Evolutionary conservation across 2,888 invertebrate genomes (phyloP), one percentile per base, ranked within the genome.

Genomic region (Noctua fimbriata): DNA sequence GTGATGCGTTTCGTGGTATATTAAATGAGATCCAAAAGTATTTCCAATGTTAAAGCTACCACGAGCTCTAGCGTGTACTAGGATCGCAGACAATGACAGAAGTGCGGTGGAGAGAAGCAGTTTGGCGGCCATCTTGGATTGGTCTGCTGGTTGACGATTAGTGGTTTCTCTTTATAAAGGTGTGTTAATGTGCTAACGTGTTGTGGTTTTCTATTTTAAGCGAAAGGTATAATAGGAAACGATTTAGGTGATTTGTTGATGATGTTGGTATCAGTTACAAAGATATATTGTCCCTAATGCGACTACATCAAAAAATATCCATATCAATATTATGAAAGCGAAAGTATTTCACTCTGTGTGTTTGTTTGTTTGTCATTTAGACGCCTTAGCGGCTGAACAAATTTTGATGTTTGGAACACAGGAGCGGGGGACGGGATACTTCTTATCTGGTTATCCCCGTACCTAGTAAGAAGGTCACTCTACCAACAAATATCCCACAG

Each of bases 1-100:
- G 24, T 91, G 52, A 55, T 88, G 89, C 3, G 70, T 80, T 55
- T 90, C 84, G 1, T 92, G 90, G 67, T 91, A 90, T 18, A 91
- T 90, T 5, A 91, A 41, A 77, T 83, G 82, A 1, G 83, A 73
- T 16, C 87, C 89, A 44, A 73, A 83, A 10, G 76, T 69, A 66
- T 79, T 81, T 36, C 87, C 83, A 2, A 82, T n/a, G 2, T 58
- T 66, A 14, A 87, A 67, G 32, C 73, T 84, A 0, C 87, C 83
- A 14, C 86, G 78, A 24, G 67, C 78, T 0, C 55, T 36, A 4
- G 28, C 69, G n/a, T 65, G 58, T 73, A 79, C 76, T 16, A 79
- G 63, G 65, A 36, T 63, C 18, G 14, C 69, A 73, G 66, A 12
- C 0, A 87, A 18, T 28, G 76, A 32, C 7, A 88, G 65, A 18